Evolutionary conservation across 2,888 invertebrate species (phyloP).

Genomic region (Agonopterix alstromeriana): DNA sequence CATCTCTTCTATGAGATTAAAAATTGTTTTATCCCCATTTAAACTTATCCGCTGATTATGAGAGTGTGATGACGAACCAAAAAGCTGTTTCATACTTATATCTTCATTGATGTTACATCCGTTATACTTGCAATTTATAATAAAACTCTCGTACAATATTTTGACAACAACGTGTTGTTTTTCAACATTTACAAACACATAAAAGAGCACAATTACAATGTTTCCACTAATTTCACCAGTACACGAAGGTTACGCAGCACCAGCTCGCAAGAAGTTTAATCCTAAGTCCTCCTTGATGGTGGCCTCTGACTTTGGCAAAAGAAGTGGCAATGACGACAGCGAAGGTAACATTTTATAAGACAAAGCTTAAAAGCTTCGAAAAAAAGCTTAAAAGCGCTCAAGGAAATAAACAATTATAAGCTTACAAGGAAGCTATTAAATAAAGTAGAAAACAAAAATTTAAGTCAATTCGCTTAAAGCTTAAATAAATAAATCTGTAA

Average conservation of each 20-base stretch:
- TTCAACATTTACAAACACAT: no score
- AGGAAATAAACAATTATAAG: background rate
- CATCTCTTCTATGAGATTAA: no score
- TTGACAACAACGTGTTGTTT: no score
- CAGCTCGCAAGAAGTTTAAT: constrained; percentile 41
- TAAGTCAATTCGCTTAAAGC: background rate
- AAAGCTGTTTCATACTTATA: no score
- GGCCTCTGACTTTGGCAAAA: constrained; percentile 58
- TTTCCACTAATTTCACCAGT: background rate
- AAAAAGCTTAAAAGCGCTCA: background rate
- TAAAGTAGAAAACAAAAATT: background rate
- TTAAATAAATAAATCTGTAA: no score
- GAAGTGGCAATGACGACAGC: constrained; percentile 38
- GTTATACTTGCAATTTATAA: no score
- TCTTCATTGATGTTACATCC: no score
- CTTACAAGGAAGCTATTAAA: background rate
- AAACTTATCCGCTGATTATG: no score
- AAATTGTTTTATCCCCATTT: no score
- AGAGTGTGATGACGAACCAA: no score
- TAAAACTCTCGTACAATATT: no score
- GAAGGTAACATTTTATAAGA: constrained; percentile 45
- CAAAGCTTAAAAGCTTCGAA: background rate
- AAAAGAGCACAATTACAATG: no score
- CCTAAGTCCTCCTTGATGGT: constrained; percentile 53
- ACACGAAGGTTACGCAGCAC: constrained; percentile 10